Percentiles rank a stretch among this genome's conserved stretches.
Conservation (phyloP, 1,140 invertebrate genomes). For the Schlechtendalia chinensis region DNA sequence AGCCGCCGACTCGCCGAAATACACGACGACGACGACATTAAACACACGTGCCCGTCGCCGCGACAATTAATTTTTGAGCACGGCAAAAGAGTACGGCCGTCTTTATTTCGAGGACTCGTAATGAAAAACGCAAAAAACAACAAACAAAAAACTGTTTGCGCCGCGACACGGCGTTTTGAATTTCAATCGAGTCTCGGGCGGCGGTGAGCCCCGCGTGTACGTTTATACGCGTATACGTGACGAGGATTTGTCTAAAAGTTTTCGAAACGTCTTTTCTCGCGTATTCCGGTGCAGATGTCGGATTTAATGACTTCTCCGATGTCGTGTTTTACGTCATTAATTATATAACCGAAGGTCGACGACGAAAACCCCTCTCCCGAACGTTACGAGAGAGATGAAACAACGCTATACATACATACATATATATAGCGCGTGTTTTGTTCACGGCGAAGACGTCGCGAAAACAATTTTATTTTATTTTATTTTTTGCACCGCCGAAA, state of each 20-base stretch:
- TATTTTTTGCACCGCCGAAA: too few relatives aligned
- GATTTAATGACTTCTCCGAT: slow-evolving; percentile 1
- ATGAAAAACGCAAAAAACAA: neutral
- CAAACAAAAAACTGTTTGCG: neutral
- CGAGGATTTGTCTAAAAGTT: neutral
- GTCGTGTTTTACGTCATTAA: neutral
- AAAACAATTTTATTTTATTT: too few relatives aligned
- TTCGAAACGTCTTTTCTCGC: neutral
- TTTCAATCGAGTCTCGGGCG: neutral
- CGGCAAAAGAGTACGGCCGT: neutral
- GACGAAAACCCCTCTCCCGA: too few relatives aligned
- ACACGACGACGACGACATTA: too few relatives aligned
- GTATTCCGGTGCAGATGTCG: neutral
- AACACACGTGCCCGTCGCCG: too few relatives aligned
- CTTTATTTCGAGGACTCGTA: neutral
- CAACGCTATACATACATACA: too few relatives aligned
- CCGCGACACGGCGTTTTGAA: neutral
- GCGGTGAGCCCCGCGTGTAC: too few relatives aligned
- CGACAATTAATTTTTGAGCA: neutral
- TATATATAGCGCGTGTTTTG: too few relatives aligned
- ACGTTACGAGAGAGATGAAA: too few relatives aligned
- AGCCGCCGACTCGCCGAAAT: too few relatives aligned
- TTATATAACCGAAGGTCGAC: neutral
- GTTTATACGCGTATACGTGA: neutral
- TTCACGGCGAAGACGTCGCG: too few relatives aligned